These are phyloP conservation scores for Lucinisca nassula DNA, from an alignment of 2,888 invertebrate species.

Conservation along the genomic window DNA sequence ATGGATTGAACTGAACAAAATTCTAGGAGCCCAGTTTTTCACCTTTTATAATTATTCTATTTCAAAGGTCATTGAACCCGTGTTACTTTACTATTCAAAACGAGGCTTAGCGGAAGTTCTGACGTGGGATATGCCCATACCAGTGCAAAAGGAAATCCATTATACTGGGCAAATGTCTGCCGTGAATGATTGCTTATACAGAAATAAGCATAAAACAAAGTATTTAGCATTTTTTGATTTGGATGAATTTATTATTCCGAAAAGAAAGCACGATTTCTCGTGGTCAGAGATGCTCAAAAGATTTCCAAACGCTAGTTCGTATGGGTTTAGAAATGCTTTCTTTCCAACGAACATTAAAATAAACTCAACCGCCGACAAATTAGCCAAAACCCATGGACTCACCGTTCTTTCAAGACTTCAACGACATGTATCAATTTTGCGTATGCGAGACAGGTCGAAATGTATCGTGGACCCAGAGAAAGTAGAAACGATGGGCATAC, in stretches of 20 bases:
- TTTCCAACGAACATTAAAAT: too few relatives aligned
- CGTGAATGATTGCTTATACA: slow-evolving; percentile 86
- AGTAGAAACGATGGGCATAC: too few relatives aligned
- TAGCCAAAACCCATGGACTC: too few relatives aligned
- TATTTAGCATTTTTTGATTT: slow-evolving; percentile 85
- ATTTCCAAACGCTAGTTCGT: slow-evolving; percentile 33
- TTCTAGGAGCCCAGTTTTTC: slow-evolving; percentile 86
- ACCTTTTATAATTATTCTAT: slow-evolving; percentile 83
- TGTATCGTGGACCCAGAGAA: too few relatives aligned
- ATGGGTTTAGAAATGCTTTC: slow-evolving; percentile 74
- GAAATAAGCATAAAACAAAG: slow-evolving; percentile 75
- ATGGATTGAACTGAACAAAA: slow-evolving; percentile 84
- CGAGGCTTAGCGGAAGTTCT: slow-evolving; percentile 78
- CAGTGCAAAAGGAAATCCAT: slow-evolving; percentile 81
- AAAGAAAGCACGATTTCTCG: slow-evolving; percentile 38
- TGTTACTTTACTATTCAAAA: slow-evolving; percentile 76
- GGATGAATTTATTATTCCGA: slow-evolving; percentile 86
- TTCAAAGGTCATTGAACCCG: slow-evolving; percentile 73
- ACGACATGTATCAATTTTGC: too few relatives aligned
- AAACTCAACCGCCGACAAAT: too few relatives aligned
- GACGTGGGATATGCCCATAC: slow-evolving; percentile 83
- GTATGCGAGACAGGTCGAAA: too few relatives aligned
- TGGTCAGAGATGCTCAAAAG: slow-evolving; percentile 74
- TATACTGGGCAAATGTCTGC: slow-evolving; percentile 86
- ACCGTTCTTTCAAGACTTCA: too few relatives aligned